Evolutionary conservation across 2,797 vertebrate species (phyloP).

Genomic region (Oreochromis mossambicus): DNA sequence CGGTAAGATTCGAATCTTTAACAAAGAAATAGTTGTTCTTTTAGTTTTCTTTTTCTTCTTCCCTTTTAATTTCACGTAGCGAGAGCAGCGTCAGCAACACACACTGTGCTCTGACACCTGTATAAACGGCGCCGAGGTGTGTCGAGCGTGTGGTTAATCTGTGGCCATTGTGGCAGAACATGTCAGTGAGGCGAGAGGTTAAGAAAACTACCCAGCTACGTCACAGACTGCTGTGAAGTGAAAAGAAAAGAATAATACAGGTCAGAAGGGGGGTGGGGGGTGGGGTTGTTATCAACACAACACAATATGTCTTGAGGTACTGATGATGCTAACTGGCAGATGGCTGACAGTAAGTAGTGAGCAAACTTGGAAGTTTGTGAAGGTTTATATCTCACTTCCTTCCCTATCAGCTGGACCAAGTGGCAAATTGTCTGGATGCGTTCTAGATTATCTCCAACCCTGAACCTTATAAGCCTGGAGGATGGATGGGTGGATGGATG

Average conservation of each 20-base stretch:
- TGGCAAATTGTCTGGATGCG: not conserved
- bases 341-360: not conserved
- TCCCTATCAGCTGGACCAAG: not conserved
- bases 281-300: too few relatives aligned
- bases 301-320: not conserved
- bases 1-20: not conserved
- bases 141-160: conserved; percentile 10
- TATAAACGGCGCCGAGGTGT: conserved; percentile 33
- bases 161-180: not conserved
- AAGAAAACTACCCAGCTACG: conserved; percentile 11
- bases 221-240: not conserved
- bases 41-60: not conserved
- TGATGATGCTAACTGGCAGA: not conserved
- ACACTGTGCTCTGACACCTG: conserved; percentile 37
- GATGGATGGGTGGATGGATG: too few relatives aligned
- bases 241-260: not conserved
- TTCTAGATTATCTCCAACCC: not conserved
- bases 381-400: not conserved
- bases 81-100: conserved; percentile 19
- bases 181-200: conserved; percentile 43
- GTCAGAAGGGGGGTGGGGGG: not conserved
- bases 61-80: not conserved
- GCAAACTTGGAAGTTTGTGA: not conserved
- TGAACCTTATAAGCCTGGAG: not conserved
- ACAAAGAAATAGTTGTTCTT: conserved; percentile 48